Percentiles rank a stretch among this genome's conserved stretches.
Evolutionary conservation across 2,113 vertebrate genomes (phyloP).

Genomic region (Leptodactylus fuscus): DNA sequence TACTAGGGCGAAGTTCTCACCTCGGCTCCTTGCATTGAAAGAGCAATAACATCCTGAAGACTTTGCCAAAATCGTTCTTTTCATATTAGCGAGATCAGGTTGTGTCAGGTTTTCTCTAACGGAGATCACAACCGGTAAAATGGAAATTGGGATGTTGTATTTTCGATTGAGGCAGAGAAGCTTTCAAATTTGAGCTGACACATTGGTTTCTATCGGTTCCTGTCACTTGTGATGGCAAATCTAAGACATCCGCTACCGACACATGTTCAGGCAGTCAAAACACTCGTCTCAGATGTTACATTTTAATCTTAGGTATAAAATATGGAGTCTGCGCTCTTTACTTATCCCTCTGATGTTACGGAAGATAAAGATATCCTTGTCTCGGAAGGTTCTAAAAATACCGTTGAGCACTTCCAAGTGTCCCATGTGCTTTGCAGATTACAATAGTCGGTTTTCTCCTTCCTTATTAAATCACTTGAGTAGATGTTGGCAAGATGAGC

Average conservation of each 20-base stretch:
- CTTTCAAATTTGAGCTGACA: conserved; percentile 7
- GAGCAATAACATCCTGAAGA: background rate
- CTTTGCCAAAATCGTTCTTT: background rate
- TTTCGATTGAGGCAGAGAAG: background rate
- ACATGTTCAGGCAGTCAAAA: conserved; percentile 7
- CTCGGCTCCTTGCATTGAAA: background rate
- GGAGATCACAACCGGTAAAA: background rate
- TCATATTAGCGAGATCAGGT: background rate
- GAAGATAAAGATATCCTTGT: background rate
- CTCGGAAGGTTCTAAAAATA: conserved; percentile 8
- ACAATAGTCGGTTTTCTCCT: background rate
- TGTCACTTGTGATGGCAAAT: background rate
- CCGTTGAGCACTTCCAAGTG: background rate
- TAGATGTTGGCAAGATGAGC: conserved; percentile 11
- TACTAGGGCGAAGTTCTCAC: background rate
- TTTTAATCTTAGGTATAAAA: background rate
- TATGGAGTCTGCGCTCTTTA: background rate
- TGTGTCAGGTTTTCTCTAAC: background rate
- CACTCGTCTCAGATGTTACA: background rate
- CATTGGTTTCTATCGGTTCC: background rate
- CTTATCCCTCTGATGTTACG: background rate
- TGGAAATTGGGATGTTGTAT: background rate
- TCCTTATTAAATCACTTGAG: background rate
- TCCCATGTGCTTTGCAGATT: background rate
- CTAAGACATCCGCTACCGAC: conserved; percentile 13